Evolutionary conservation across 2,113 vertebrate genomes (phyloP).

Genomic region (Lonchura striata): DNA sequence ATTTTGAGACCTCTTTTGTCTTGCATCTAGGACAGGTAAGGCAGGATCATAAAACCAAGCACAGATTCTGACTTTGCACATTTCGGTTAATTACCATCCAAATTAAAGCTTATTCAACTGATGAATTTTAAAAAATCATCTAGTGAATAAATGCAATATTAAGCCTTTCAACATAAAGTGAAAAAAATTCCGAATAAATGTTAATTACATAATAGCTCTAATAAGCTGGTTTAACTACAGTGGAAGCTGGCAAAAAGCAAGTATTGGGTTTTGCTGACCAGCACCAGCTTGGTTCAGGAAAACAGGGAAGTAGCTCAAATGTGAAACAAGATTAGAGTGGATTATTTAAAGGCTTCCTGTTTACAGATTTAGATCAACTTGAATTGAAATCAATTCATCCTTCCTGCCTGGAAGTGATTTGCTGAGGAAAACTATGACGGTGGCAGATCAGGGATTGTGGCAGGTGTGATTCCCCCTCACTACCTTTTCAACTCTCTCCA

Average conservation of each 20-base stretch:
- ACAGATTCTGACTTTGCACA: not conserved
- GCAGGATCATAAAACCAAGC: not conserved
- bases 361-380: constrained; percentile 49
- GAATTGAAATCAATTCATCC: constrained; percentile 24
- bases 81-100: constrained; percentile 50
- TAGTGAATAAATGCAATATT: constrained; percentile 39
- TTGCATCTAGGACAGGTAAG: constrained; percentile 46
- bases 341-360: constrained; percentile 61
- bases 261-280: constrained; percentile 38
- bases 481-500: not conserved
- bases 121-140: not conserved
- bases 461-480: not conserved
- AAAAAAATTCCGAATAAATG: not conserved
- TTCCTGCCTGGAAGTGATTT: not conserved
- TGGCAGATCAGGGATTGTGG: not conserved
- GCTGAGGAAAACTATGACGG: not conserved
- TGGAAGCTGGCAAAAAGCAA: not conserved
- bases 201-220: constrained; percentile 42
- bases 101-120: constrained; percentile 57
- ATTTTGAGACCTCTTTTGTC: constrained; percentile 14
- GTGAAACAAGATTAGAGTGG: constrained; percentile 50
- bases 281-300: not conserved
- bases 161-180: constrained; percentile 21
- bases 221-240: constrained; percentile 25
- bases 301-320: not conserved